Evolutionary conservation across 2,888 invertebrate genomes (phyloP).

Genomic region (Aspidiotus rigidus): DNA sequence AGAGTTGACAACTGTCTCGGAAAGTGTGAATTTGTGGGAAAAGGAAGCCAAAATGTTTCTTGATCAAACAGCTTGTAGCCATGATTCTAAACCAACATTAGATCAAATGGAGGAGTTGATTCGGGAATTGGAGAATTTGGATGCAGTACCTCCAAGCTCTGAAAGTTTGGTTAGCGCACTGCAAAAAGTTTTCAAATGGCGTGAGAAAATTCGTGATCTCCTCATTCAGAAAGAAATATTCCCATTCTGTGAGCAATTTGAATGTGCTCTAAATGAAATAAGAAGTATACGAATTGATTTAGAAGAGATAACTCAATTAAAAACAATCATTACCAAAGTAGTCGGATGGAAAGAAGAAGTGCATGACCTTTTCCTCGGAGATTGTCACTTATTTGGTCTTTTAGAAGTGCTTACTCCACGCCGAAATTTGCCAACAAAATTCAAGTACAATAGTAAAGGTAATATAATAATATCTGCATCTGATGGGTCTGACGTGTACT

Average conservation of each 20-base stretch:
- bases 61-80: background rate
- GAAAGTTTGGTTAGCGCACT: conserved; percentile 24
- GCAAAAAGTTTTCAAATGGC: conserved; percentile 26
- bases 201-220: conserved; percentile 23
- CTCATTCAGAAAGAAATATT: conserved; percentile 25
- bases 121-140: conserved; percentile 18
- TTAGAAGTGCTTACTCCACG: conserved; percentile 29
- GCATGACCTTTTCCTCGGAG: conserved; percentile 16
- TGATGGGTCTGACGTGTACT: background rate
- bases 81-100: conserved; percentile 6
- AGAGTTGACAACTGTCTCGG: conserved; percentile 10
- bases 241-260: conserved; percentile 34
- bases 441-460: conserved; percentile 4
- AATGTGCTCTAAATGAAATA: conserved; percentile 28
- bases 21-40: conserved; percentile 16
- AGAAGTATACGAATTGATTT: conserved; percentile 28
- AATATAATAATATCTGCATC: background rate
- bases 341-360: conserved; percentile 27
- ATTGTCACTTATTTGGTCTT: conserved; percentile 12
- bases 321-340: conserved; percentile 12
- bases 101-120: conserved; percentile 23
- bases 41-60: background rate
- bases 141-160: conserved; percentile 18
- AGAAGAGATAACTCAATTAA: conserved; percentile 21
- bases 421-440: conserved; percentile 3